Evolutionary conservation across 2,888 invertebrate species (phyloP).

Genomic region (Prostheceraeus crozeri): DNA sequence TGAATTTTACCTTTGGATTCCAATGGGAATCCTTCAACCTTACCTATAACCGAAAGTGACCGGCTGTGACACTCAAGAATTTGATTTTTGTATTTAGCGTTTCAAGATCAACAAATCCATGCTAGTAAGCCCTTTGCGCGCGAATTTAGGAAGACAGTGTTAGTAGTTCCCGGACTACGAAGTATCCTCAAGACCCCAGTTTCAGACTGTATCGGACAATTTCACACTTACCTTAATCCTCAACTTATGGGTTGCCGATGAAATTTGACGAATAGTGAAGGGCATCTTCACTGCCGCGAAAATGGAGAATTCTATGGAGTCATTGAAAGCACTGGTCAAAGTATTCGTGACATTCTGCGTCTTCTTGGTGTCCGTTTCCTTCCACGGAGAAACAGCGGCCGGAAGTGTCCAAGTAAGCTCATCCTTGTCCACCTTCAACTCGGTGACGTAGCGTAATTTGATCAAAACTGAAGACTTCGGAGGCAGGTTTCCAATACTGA

Average conservation of each 20-base stretch:
- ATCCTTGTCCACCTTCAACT: constrained; percentile 54
- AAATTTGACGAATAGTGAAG: constrained; percentile 51
- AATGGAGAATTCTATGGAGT: constrained; percentile 42
- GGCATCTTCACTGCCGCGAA: constrained; percentile 55
- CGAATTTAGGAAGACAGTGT: too few species aligned
- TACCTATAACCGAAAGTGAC: too few species aligned
- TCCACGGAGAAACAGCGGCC: constrained; percentile 54
- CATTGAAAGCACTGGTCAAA: constrained; percentile 14
- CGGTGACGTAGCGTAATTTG: constrained; percentile 57
- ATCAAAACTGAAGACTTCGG: constrained; percentile 52
- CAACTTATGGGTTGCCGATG: constrained; percentile 51
- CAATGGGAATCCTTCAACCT: too few species aligned
- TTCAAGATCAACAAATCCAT: too few species aligned
- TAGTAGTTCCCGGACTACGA: too few species aligned
- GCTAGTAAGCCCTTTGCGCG: too few species aligned
- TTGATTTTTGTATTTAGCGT: too few species aligned
- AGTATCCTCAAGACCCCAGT: too few species aligned
- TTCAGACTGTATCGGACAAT: too few species aligned
- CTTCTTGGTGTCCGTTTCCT: constrained; percentile 41
- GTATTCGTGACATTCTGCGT: neutral
- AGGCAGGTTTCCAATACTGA: constrained; percentile 57
- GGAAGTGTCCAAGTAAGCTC: constrained; percentile 53
- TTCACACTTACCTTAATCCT: constrained; percentile 51
- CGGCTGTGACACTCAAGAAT: too few species aligned
- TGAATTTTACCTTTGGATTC: too few species aligned